These are phyloP conservation scores for Chaetodon auriga DNA, from an alignment of 2,113 vertebrate genomes.

Conservation along the genomic window DNA sequence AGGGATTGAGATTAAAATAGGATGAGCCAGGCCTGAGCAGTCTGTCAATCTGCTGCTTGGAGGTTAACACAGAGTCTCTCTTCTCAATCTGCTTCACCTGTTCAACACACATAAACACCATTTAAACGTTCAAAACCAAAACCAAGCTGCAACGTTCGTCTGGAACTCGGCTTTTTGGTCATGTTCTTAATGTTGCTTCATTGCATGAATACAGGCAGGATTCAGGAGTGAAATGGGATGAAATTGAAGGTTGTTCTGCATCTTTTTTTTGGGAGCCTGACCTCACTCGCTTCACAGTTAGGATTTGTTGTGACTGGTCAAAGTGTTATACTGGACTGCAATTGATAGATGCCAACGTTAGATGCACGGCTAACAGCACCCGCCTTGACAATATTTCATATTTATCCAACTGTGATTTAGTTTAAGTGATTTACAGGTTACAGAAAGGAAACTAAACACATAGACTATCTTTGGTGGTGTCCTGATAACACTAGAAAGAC, in stretches of 20 bases:
- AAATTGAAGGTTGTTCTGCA: neutral
- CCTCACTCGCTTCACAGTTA: neutral
- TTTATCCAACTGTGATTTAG: no score
- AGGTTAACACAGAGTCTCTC: constrained; percentile 96
- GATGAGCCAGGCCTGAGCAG: constrained; percentile 94
- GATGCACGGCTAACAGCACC: neutral
- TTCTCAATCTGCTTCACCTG: constrained; percentile 99
- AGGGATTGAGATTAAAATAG: constrained; percentile 98
- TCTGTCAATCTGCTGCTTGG: constrained; percentile 97
- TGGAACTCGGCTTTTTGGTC: neutral
- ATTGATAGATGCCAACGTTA: neutral
- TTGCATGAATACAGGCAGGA: no score
- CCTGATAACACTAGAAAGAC: neutral
- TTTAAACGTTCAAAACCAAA: neutral
- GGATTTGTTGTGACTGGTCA: neutral
- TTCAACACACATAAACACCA: neutral
- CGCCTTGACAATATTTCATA: rapidly evolving
- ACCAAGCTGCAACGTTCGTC: neutral
- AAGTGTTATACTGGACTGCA: neutral
- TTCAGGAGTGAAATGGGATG: neutral
- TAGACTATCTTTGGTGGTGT: no score
- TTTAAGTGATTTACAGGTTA: no score
- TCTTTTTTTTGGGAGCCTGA: neutral
- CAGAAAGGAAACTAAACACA: neutral
- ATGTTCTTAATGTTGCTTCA: no score